Conservation (phyloP, 2,888 invertebrate species). For the Drosophila infuscata region DNA sequence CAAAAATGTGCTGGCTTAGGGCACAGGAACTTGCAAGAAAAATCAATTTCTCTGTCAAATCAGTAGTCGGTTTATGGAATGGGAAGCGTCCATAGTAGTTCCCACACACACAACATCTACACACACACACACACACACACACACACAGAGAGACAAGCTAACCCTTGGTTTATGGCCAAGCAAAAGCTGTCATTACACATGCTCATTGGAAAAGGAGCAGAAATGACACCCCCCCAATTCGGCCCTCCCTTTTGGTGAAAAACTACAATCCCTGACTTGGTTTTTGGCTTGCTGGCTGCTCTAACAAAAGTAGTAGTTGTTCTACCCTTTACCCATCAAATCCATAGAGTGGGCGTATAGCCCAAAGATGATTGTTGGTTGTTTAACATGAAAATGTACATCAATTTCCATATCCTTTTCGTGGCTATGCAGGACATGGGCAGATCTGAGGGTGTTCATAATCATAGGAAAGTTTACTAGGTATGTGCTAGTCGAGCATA, state of each 20-base stretch:
- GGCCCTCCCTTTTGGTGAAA: slow-evolving; percentile 7
- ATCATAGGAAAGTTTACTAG: not conserved
- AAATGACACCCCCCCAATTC: slow-evolving; percentile 16
- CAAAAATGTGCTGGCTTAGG: slow-evolving; percentile 40
- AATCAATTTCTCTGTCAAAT: slow-evolving; percentile 58
- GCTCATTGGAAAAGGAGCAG: slow-evolving; percentile 34
- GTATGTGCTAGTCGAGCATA: not conserved
- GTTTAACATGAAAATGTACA: not conserved
- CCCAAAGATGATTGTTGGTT: not conserved
- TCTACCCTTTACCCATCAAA: slow-evolving; percentile 7
- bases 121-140: slow-evolving; percentile 1
- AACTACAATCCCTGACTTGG: slow-evolving; percentile 13
- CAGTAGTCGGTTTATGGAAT: slow-evolving; percentile 31
- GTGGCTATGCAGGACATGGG: not conserved
- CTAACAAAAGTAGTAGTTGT: slow-evolving; percentile 11
- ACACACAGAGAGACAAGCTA: not conserved
- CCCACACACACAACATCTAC: slow-evolving; percentile 1
- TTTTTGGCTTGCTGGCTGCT: slow-evolving; percentile 13
- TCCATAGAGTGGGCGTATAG: not conserved
- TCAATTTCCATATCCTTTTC: no score
- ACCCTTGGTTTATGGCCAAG: slow-evolving; percentile 1
- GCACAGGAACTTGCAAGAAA: slow-evolving; percentile 27
- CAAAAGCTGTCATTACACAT: slow-evolving; percentile 54
- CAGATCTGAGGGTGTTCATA: not conserved
- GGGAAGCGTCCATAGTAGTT: slow-evolving; percentile 4